Evolutionary conservation across 2,113 vertebrate genomes (phyloP).

Genomic region (Erythrolamprus reginae): DNA sequence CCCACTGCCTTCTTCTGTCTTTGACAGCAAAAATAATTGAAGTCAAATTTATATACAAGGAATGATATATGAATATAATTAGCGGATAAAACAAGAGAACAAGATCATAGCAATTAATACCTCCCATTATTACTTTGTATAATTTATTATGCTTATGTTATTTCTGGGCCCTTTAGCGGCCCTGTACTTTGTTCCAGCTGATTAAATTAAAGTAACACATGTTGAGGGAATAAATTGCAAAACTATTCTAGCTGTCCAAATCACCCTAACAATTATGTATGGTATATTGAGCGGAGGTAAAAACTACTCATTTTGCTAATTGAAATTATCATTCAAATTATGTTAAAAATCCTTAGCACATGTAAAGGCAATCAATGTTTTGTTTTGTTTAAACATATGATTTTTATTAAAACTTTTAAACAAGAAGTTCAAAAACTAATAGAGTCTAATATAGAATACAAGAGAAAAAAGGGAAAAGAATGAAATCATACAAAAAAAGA

Average conservation of each 20-base stretch:
- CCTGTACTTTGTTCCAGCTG: conserved; percentile 8
- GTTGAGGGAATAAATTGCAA: not conserved
- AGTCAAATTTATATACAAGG: not conserved
- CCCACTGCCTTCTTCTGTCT: not conserved
- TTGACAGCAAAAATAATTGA: conserved; percentile 17
- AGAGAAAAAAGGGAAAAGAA: not conserved
- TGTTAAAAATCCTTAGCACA: not conserved
- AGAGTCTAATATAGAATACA: not conserved
- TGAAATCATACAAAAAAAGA: not conserved
- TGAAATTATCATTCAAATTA: not conserved
- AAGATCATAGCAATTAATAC: not conserved
- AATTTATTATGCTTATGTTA: not conserved
- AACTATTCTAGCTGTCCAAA: not conserved
- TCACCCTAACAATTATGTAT: not conserved
- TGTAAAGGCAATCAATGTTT: not conserved
- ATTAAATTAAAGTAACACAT: conserved; percentile 1
- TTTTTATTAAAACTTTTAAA: not conserved
- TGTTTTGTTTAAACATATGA: not conserved
- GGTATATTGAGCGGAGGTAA: accelerated
- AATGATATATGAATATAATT: not conserved
- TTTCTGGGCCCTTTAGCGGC: not conserved
- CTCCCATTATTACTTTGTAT: not conserved
- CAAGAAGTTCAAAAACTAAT: not conserved
- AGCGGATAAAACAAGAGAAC: not conserved
- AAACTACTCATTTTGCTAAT: not conserved